Base-by-base conservation (phyloP, 2,797 vertebrate species). In the Emydoidea blandingii region DNA sequence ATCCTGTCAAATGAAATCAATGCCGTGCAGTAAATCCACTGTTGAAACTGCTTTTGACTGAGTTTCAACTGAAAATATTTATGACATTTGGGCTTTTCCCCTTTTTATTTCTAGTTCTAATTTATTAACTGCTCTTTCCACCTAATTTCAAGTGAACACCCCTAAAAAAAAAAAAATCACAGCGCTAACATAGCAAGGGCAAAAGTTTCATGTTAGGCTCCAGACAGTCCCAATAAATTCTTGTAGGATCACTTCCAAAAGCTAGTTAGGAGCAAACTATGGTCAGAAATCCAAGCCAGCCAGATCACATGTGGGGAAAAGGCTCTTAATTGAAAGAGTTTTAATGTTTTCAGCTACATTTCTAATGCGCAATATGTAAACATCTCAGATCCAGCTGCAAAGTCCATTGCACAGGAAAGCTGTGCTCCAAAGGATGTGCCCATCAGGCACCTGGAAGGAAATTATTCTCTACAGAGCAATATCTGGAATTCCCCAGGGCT, bases 51-150 rank as follows among this genome's bases (percentile, higher is more conserved):
- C 65, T 49, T 57, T 78, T 56, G 85, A 86, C 74, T n/a, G 72
- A 78, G 85, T 78, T 65, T 86, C 72, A 57, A 78, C 41, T 53
- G 54, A 57, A 78, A 86, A 56, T 86, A 86, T 86, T 86, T 86
- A 78, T 56, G 72, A 86, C 54, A 16, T 29, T 34, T 79, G 85
- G 83, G 18, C 53, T 79, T 78, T 44, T 41, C 53, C 53, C 53
- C 53, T 47, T 54, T 78, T 78, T 78, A 53, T 74, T 72, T 41
- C 53, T 54, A 3, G 10, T 78, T 86, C 72, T 86, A 54, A 86
- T 78, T 86, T 86, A 85, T 86, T 86, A 78, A 86, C 85, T 79
- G 85, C 65, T 86, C 72, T 57, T 86, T 86, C 72, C 85, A 72
- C 54, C 37, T 57, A 57, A 79, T 78, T 86, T 86, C 85, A 86